Evolutionary conservation across 2,888 invertebrate genomes (phyloP), one percentile per base, ranked within the genome.

Genomic region (Resseliella maxima): DNA sequence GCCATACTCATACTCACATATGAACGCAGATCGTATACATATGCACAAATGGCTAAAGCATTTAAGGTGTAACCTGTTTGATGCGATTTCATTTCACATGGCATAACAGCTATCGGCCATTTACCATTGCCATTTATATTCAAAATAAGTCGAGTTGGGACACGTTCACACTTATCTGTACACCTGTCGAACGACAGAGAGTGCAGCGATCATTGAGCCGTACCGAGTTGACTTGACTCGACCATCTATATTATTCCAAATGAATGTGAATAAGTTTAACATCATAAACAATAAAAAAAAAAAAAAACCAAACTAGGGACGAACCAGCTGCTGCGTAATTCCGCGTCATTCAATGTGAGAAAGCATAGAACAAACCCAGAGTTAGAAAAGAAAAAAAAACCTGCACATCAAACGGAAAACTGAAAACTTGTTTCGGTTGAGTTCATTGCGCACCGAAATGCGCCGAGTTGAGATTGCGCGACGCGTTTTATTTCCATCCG

Each of bases 111-210:
- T 41, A 41, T 72, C 72, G 72, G 72, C 72, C 27, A 72, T 72
- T 72, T 72, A 72, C 72, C 72, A 72, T 72, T 72, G 72, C 72
- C 72, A 72, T 72, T 72, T 72, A n/a, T n/a, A 72, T 72, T 72
- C 72, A 35, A 72, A n/a, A 72, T 72, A 72, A 72, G 72, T 15
- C 31, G 31, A n/a, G n/a, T n/a, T 27, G 6, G 72, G 31, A 72
- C 72, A 18, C 72, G 72, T 72, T 72, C 72, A 72, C 72, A 72
- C 72, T 72, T 72, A 50, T 12, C n/a, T n/a, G 12, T 72, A 72
- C 72, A 72, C 72, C 72, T 72, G 72, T 72, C 72, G 72, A n/a
- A 59, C 15, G 31, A 12, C 18, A 31, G n/a, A 31, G 24, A 59
- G 59, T 10, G 24, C 24, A 24, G 5, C 24, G 10, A 59, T 5